Evolutionary conservation across 2,888 invertebrate species (phyloP).

Genomic region (Microctonus hyperodae): DNA sequence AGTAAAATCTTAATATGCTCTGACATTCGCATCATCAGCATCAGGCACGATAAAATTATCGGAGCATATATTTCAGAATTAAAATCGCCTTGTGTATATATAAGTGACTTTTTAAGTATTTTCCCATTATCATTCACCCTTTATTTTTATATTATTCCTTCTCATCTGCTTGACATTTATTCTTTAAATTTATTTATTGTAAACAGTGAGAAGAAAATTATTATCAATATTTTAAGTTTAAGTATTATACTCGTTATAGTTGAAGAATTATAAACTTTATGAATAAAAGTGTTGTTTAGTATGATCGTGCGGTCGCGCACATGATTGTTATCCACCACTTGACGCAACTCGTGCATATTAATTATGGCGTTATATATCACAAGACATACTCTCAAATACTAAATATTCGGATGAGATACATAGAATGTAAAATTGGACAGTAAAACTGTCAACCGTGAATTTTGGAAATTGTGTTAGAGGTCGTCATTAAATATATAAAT

Average conservation of each 20-base stretch:
- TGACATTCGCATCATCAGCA: slow-evolving; percentile 15
- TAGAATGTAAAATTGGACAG: background rate
- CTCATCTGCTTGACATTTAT: background rate
- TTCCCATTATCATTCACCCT: background rate
- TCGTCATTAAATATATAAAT: too few species aligned
- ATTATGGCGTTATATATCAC: background rate
- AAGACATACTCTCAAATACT: background rate
- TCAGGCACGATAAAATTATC: slow-evolving; percentile 17
- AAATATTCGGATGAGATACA: background rate
- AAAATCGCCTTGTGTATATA: slow-evolving; percentile 4
- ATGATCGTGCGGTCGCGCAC: too few species aligned
- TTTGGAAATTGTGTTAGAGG: background rate
- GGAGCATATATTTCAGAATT: background rate
- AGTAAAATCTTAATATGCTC: slow-evolving; percentile 30
- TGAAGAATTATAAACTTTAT: background rate
- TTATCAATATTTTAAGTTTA: too few species aligned
- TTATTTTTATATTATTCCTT: background rate
- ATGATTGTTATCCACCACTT: background rate
- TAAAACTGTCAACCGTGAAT: background rate
- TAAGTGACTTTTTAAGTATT: background rate
- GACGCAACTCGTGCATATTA: background rate
- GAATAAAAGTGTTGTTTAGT: too few species aligned
- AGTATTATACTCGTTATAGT: background rate
- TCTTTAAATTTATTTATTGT: background rate
- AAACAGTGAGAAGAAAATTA: too few species aligned